Percentiles rank a stretch among this genome's conserved stretches.
Conservation (phyloP, 2,797 vertebrate genomes). For the Gouania willdenowi region DNA sequence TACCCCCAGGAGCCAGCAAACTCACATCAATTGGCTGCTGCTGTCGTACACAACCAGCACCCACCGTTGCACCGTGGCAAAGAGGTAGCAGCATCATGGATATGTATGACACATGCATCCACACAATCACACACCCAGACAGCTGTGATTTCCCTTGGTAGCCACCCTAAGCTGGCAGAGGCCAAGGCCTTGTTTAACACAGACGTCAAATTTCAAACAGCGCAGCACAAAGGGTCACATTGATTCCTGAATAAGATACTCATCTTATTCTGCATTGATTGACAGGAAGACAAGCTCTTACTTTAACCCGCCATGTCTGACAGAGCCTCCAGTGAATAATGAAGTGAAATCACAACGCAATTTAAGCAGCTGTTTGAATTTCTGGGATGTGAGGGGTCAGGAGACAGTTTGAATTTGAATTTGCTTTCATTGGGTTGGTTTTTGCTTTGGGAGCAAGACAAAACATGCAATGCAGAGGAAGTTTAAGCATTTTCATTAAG, state of each 20-base stretch:
- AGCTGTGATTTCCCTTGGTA: slow-evolving; percentile 75
- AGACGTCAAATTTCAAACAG: slow-evolving; percentile 57
- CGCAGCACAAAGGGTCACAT: neutral
- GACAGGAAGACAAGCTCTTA: slow-evolving; percentile 50
- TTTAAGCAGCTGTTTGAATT: slow-evolving; percentile 31
- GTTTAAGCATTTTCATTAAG: no score
- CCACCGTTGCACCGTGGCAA: slow-evolving; percentile 6
- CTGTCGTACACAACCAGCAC: slow-evolving; percentile 23
- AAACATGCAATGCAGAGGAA: no score
- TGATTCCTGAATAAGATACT: slow-evolving; percentile 60
- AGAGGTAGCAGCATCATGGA: slow-evolving; percentile 57
- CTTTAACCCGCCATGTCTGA: slow-evolving; percentile 49
- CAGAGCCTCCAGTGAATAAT: slow-evolving; percentile 53
- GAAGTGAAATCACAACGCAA: slow-evolving; percentile 43
- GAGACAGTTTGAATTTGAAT: slow-evolving; percentile 30
- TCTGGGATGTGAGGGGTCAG: slow-evolving; percentile 33
- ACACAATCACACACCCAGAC: slow-evolving; percentile 40
- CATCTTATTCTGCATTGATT: slow-evolving; percentile 40
- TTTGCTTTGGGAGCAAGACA: no score
- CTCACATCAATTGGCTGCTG: slow-evolving; percentile 12
- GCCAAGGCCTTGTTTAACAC: slow-evolving; percentile 61
- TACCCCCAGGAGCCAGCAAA: slow-evolving; percentile 52
- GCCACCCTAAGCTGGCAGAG: slow-evolving; percentile 44
- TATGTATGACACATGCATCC: slow-evolving; percentile 59
- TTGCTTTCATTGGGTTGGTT: neutral